Base-by-base conservation (phyloP, 1,140 invertebrate species). In the Trichomalopsis sarcophagae region DNA sequence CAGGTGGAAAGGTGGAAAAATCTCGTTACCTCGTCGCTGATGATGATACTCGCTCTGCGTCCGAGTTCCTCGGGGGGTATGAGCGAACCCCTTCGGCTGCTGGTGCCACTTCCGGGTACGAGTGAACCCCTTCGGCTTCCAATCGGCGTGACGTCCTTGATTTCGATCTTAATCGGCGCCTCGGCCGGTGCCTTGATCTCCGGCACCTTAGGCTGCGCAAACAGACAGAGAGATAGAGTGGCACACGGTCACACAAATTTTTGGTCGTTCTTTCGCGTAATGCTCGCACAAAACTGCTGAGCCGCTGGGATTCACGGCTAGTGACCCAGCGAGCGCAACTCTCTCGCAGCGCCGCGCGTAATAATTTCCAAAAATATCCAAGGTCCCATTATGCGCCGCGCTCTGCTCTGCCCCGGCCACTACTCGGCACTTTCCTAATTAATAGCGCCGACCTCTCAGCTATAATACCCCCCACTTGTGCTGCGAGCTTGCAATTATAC, bases 1-100 rank as follows among this genome's bases (percentile, higher is more conserved):
- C 10, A 76, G 33, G 2, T 36, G 33, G 21, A 76, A 47, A 7
- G 6, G 44, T 47, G 33, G 9, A 13, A 10, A 78, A 78, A 55
- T 62, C 21, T 88, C 89, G 93, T 94, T 96, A 98, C 98, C 97
- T 98, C 97, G 93, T 98, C 97, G 92, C 97, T 97, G 91, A 98
- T 98, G 89, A 98, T 97, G 86, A 98, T 94, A 89, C 97, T 97
- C 85, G 97, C 96, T 88, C 97, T 95, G 88, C 97, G 95, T 88
- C 96, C 97, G 92, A 96, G 96, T 91, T 96, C 96, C 90, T 97
- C 97, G 13, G 96, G 96, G 71, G 97, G 97, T 91, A 98, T 96
- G 74, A 98, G 94, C 14, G 97, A 98, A 36, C 97, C 97, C 89
- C 97, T 94, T 87, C 97, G 94, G 90, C 96, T 96, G 44, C 94